These are phyloP conservation scores for Triplophysa dalaica DNA, from an alignment of 2,113 vertebrate species.

Conservation along the genomic window DNA sequence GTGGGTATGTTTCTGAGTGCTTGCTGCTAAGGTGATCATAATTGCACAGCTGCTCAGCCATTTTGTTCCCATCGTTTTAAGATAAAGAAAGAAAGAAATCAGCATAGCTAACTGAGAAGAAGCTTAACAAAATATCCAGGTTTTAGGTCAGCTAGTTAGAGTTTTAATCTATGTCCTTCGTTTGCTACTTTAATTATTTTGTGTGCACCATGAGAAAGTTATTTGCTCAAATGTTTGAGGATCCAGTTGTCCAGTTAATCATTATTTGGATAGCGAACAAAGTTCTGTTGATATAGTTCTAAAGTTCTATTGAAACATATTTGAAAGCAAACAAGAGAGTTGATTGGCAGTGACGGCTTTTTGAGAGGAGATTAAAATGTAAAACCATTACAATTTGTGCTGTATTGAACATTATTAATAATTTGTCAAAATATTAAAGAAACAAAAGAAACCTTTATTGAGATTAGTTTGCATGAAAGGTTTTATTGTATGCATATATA, in stretches of 20 bases:
- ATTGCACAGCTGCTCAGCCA: slow-evolving; percentile 54
- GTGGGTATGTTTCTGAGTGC: slow-evolving; percentile 10
- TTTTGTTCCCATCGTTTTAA: background rate
- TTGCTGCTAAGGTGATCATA: slow-evolving; percentile 35
- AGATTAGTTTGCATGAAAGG: slow-evolving; percentile 17
- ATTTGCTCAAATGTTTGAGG: background rate
- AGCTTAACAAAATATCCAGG: background rate
- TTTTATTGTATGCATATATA: slow-evolving; percentile 14
- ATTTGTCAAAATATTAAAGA: background rate
- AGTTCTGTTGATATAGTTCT: slow-evolving; percentile 53
- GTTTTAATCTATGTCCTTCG: background rate
- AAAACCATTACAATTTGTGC: too few relatives aligned
- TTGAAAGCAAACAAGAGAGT: slow-evolving; percentile 37
- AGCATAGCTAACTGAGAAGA: background rate
- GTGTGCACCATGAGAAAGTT: background rate
- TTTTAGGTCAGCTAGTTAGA: slow-evolving; percentile 11
- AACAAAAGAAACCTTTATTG: slow-evolving; percentile 2
- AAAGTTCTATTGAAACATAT: slow-evolving; percentile 2
- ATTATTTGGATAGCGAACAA: slow-evolving; percentile 60
- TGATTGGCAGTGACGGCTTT: background rate
- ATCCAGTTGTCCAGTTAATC: slow-evolving; percentile 54
- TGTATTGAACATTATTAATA: background rate
- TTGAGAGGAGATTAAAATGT: background rate
- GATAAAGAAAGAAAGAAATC: background rate
- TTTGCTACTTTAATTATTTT: slow-evolving; percentile 17